These are phyloP conservation scores for Morelia viridis DNA, from an alignment of 2,797 vertebrate genomes.

Conservation along the genomic window DNA sequence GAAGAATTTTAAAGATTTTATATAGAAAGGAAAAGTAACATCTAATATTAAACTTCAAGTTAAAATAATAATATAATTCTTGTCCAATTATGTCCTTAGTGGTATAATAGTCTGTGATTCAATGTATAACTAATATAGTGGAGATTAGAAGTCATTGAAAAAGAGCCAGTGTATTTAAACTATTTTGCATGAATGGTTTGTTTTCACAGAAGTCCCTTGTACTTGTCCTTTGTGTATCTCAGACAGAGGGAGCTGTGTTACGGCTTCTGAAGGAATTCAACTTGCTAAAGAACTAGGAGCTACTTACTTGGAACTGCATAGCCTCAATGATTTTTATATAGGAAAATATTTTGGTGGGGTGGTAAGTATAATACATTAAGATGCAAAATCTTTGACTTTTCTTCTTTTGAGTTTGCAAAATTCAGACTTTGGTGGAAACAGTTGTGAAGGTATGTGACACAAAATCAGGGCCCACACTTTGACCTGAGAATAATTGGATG, in stretches of 20 bases:
- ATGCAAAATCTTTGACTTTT: background rate
- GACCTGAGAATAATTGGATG: background rate
- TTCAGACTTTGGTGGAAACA: background rate
- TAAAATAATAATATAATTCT: background rate
- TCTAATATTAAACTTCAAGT: background rate
- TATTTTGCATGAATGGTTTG: slow-evolving; percentile 2
- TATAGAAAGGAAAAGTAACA: background rate
- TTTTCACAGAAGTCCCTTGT: slow-evolving; percentile 84
- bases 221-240: slow-evolving; percentile 91
- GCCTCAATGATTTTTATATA: slow-evolving; percentile 92
- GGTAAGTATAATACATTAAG: slow-evolving; percentile 76
- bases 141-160: background rate
- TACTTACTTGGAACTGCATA: slow-evolving; percentile 90
- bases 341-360: slow-evolving; percentile 94
- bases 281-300: slow-evolving; percentile 91
- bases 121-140: background rate
- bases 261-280: slow-evolving; percentile 88
- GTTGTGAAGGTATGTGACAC: background rate
- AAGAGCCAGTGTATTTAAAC: slow-evolving; percentile 17
- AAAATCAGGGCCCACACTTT: background rate
- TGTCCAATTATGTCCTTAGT: background rate
- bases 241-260: slow-evolving; percentile 90
- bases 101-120: background rate
- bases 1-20: background rate
- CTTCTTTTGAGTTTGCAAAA: background rate